Conservation (phyloP, 1,140 invertebrate species). For the Drosophila virilis region DNA sequence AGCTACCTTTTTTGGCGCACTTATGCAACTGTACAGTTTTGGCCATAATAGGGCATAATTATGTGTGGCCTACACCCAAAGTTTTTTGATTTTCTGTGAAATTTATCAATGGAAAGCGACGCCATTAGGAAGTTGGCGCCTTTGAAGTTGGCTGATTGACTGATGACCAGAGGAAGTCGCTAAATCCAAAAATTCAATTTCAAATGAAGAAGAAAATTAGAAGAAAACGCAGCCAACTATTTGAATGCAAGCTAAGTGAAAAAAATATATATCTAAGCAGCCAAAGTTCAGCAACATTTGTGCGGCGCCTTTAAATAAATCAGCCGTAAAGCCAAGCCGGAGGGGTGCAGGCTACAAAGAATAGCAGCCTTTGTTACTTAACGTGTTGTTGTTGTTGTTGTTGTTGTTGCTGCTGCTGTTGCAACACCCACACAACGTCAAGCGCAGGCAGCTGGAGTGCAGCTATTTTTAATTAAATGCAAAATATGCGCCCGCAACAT, state of each 20-base stretch:
- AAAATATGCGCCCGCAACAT: conserved; percentile 65
- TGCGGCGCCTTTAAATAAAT: conserved; percentile 75
- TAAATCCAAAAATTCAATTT: conserved; percentile 25
- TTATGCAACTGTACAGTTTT: conserved; percentile 64
- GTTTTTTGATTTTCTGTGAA: background rate
- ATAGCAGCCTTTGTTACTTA: conserved; percentile 64
- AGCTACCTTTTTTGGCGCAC: conserved; percentile 66
- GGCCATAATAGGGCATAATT: conserved; percentile 69
- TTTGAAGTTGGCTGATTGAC: conserved; percentile 53
- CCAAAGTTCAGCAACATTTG: conserved; percentile 78
- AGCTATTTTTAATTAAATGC: conserved; percentile 77
- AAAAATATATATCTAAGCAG: conserved; percentile 45
- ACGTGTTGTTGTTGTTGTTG: conserved; percentile 6
- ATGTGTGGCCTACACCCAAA: conserved; percentile 60
- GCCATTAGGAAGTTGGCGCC: conserved; percentile 49
- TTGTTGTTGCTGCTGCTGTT: conserved; percentile 39
- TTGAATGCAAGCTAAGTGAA: conserved; percentile 30
- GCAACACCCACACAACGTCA: conserved; percentile 57
- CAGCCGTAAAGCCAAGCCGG: conserved; percentile 54
- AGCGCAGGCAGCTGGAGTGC: conserved; percentile 65
- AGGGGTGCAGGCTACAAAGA: conserved; percentile 44
- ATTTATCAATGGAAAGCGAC: conserved; percentile 25
- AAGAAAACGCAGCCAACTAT: background rate
- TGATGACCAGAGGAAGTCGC: conserved; percentile 24
- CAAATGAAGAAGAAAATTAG: conserved; percentile 9